These are phyloP conservation scores for Orthonevra nobilis DNA, from an alignment of 2,888 invertebrate genomes.

Conservation along the genomic window DNA sequence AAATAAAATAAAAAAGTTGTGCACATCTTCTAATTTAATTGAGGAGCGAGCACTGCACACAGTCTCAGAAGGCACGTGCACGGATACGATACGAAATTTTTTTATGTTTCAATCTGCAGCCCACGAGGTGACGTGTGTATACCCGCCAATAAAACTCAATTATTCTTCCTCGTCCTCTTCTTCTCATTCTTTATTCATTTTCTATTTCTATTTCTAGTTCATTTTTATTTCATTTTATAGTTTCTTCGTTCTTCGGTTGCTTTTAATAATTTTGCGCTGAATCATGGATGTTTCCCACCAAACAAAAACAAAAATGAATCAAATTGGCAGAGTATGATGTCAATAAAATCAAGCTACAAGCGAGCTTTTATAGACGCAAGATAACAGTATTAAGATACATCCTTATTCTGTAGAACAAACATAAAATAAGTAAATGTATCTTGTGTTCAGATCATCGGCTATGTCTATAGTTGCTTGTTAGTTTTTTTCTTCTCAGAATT, in stretches of 20 bases:
- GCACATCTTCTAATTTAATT: slow-evolving; percentile 39
- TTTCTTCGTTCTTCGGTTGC: not conserved
- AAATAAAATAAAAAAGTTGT: slow-evolving; percentile 11
- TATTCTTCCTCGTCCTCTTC: not conserved
- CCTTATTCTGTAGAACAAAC: slow-evolving; percentile 17
- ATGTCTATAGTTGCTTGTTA: not conserved
- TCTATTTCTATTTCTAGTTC: slow-evolving; percentile 33
- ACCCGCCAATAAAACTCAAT: slow-evolving; percentile 26
- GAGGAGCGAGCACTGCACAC: slow-evolving; percentile 4
- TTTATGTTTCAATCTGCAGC: slow-evolving; percentile 41
- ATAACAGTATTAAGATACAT: slow-evolving; percentile 38
- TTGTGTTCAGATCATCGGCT: not conserved
- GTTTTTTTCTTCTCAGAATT: no score
- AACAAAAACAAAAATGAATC: no score
- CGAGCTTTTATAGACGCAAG: slow-evolving; percentile 20
- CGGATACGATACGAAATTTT: no score
- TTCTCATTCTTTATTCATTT: no score
- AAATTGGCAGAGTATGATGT: slow-evolving; percentile 30
- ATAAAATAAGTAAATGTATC: slow-evolving; percentile 20
- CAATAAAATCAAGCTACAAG: slow-evolving; percentile 39
- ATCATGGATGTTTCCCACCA: slow-evolving; percentile 1
- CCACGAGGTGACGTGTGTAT: slow-evolving; percentile 37
- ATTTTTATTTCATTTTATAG: slow-evolving; percentile 6
- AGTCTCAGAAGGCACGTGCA: not conserved
- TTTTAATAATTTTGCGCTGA: slow-evolving; percentile 27